Evolutionary conservation across 2,888 invertebrate species (phyloP).

Genomic region (Seira ritae): DNA sequence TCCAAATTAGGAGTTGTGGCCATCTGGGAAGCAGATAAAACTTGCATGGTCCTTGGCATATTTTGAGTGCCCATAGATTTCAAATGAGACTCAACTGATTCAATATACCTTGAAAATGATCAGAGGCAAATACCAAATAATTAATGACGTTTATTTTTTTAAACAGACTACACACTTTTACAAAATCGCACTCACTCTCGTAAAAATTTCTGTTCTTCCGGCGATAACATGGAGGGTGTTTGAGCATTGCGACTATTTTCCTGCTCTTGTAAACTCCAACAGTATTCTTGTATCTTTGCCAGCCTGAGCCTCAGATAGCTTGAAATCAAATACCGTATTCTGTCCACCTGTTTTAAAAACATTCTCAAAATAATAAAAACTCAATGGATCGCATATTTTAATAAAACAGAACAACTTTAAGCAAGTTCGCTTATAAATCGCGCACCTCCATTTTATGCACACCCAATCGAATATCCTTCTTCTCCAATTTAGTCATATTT

Average conservation of each 20-base stretch:
- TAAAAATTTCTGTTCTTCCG: slow-evolving; percentile 54
- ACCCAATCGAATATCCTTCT: slow-evolving; percentile 49
- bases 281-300: slow-evolving; percentile 51
- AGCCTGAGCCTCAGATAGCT: slow-evolving; percentile 49
- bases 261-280: slow-evolving; percentile 33
- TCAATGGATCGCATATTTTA: not conserved
- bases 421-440: too few species aligned
- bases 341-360: slow-evolving; percentile 56
- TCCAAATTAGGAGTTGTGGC: slow-evolving; percentile 31
- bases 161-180: not conserved
- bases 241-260: slow-evolving; percentile 36
- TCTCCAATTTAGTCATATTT: slow-evolving; percentile 56
- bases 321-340: slow-evolving; percentile 48
- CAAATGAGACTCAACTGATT: slow-evolving; percentile 37
- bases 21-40: slow-evolving; percentile 22
- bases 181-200: slow-evolving; percentile 35
- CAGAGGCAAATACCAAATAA: not conserved
- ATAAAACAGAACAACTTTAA: too few species aligned
- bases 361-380: not conserved
- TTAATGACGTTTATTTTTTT: too few species aligned
- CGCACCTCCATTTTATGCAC: slow-evolving; percentile 61
- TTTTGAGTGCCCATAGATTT: slow-evolving; percentile 39
- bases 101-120: slow-evolving; percentile 33
- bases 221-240: slow-evolving; percentile 31
- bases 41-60: slow-evolving; percentile 46